These are phyloP conservation scores for Octomys mimax DNA, from an alignment of 2,797 vertebrate genomes.

Conservation along the genomic window DNA sequence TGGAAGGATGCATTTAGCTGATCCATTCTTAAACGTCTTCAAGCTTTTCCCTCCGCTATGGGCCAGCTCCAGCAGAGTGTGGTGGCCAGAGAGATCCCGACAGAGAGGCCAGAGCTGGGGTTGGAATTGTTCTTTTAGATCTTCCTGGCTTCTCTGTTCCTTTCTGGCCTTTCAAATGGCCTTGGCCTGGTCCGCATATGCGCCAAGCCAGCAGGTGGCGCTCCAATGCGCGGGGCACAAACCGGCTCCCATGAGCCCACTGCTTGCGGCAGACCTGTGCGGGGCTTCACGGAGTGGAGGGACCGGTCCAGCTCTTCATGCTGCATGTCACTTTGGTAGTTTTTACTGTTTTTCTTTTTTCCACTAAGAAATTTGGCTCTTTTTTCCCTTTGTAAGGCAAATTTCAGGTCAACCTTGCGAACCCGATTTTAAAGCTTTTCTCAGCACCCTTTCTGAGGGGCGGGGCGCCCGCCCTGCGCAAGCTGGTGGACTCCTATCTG, in stretches of 20 bases:
- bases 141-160: background rate
- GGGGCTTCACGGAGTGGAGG: background rate
- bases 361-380: background rate
- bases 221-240: background rate
- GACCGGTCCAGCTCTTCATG: background rate
- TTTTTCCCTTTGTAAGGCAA: conserved; percentile 71
- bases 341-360: background rate
- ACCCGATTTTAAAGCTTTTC: background rate
- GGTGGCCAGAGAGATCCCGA: background rate
- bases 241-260: background rate
- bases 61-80: background rate
- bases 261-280: background rate
- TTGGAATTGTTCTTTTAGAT: background rate
- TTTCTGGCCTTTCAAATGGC: background rate
- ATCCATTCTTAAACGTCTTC: background rate
- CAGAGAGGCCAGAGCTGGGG: background rate
- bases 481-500: background rate
- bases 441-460: conserved; percentile 58
- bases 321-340: background rate
- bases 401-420: background rate
- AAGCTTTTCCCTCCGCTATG: background rate
- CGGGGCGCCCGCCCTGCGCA: conserved; percentile 31
- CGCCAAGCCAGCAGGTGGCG: background rate
- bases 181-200: rapidly evolving
- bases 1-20: background rate